Evolutionary conservation across 2,888 invertebrate species (phyloP), one percentile per base, ranked within the genome.

Genomic region (Germaria angustata): DNA sequence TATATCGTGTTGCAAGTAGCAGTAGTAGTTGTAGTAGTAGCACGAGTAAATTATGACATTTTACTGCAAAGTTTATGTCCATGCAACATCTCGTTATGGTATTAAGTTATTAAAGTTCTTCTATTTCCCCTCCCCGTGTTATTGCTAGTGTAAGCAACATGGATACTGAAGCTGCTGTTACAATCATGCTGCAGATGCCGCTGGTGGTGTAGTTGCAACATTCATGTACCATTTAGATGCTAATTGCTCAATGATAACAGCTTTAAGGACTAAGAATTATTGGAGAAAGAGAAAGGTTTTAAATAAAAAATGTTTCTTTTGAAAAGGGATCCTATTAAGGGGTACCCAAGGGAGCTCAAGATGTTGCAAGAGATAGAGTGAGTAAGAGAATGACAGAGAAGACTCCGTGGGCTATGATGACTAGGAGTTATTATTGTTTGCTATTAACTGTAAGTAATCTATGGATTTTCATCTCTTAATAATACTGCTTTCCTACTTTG

Each of bases 1-100:
- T 4, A 5, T 34, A 63, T 57, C 51, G 69, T 72, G 20, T 49
- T 55, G 22, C 22, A 34, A 69, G 77, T 28, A 41, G 34, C 20
- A 7, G 57, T 17, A 34, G 55, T n/a, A 41, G 55, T 17, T 20
- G 24, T 22, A 28, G 36, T 59, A 17, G 59, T 13, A 15, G 61
- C 34, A 68, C 53, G 46, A 51, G 46, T 77, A 86, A 85, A 84
- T 84, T 86, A 85, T 85, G 85, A 86, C 84, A 84, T 81, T 86
- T 85, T 73, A 71, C 84, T 82, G 81, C 77, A 82, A 82, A 82
- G 79, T 82, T 82, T 82, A 82, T 82, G 75, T 79, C 51, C 75
- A 66, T 73, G 82, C 79, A 79, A 79, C 79, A 75, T 78, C 82
- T 82, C 82, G 82, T 82, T 82, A 82, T 79, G 79, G 82, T 79